Percentiles rank a stretch among this genome's conserved stretches.
Conservation (phyloP, 2,888 invertebrate species). For the Leptinotarsa peninsularis region DNA sequence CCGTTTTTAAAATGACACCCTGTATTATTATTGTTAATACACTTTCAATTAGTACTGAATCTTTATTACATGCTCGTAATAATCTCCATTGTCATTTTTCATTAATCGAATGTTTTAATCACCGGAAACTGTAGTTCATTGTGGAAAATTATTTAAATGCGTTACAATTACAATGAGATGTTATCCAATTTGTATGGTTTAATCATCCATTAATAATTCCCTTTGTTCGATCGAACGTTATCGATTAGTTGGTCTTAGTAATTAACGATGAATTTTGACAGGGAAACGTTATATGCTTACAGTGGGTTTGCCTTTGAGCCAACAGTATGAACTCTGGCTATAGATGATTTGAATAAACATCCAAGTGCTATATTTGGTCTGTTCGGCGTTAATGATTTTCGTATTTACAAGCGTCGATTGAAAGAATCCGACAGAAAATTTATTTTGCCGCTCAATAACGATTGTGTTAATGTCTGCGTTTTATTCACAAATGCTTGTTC, state of each 20-base stretch:
- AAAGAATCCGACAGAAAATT: background rate
- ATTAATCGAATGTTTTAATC: background rate
- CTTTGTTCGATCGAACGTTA: slow-evolving; percentile 44
- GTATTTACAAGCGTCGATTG: background rate
- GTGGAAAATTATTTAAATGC: background rate
- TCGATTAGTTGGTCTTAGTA: slow-evolving; percentile 40
- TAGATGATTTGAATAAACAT: slow-evolving; percentile 9
- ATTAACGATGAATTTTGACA: slow-evolving; percentile 35
- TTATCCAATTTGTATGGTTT: slow-evolving; percentile 27
- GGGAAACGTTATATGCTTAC: slow-evolving; percentile 17
- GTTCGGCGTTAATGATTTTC: background rate
- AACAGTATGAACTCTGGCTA: background rate
- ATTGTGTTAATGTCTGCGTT: too few relatives aligned
- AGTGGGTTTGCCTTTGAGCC: slow-evolving; percentile 3
- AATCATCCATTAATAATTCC: slow-evolving; percentile 42
- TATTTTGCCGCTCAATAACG: background rate
- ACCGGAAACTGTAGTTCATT: background rate
- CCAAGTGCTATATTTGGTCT: slow-evolving; percentile 8
- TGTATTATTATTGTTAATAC: too few relatives aligned
- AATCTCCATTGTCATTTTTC: background rate
- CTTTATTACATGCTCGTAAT: background rate
- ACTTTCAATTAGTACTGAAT: background rate
- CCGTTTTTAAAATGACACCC: too few relatives aligned
- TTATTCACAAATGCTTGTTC: too few relatives aligned
- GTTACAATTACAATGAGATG: background rate